Evolutionary conservation across 2,888 invertebrate species (phyloP), one percentile per base, ranked within the genome.

Genomic region (Rhagophthalmus giganteus): DNA sequence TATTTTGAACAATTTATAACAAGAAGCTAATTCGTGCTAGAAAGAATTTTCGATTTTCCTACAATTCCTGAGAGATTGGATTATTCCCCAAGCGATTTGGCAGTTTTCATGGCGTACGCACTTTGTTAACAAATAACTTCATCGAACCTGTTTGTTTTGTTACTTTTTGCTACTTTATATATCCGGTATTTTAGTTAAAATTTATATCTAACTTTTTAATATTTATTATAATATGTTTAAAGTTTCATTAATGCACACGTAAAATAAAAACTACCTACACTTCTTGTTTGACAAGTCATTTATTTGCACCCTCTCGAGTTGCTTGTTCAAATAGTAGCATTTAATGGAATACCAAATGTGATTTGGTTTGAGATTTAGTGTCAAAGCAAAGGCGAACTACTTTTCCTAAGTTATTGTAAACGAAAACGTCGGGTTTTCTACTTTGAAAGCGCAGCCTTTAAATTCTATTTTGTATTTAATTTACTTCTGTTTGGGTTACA

Each of bases 71-170:
- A 13, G 35, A 35, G 37, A 31, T 45, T 45, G 45, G 45, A 45
- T 45, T 45, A 37, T 31, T 35, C 35, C 45, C 30, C 10, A 24
- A 42, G 33, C 42, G 42, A 42, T 42, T 42, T 33, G 14, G 33
- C 25, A 12, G 45, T 35, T 35, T 30, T 13, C 14, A 7, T 14
- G 14, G 26, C 35, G 35, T 30, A 45, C 35, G 35, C 44, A 45
- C 27, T 45, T 45, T 35, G 35, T 45, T 35, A 30, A 11, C 12
- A 28, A 37, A 37, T 45, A 45, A 45, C 45, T 45, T 37, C 33
- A 34, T 28, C 37, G 30, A 12, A 26, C 16, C 15, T 7, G 24
- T 45, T 37, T 28, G 27, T 30, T 30, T 37, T 30, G 12, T 15
- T 37, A 34, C 20, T 13, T 13, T 35, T 34, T 44, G 41, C 57